Evolutionary conservation across 2,113 vertebrate genomes (phyloP), one percentile per base, ranked within the genome.

Genomic region (Sinocyclocheilus anophthalmus): DNA sequence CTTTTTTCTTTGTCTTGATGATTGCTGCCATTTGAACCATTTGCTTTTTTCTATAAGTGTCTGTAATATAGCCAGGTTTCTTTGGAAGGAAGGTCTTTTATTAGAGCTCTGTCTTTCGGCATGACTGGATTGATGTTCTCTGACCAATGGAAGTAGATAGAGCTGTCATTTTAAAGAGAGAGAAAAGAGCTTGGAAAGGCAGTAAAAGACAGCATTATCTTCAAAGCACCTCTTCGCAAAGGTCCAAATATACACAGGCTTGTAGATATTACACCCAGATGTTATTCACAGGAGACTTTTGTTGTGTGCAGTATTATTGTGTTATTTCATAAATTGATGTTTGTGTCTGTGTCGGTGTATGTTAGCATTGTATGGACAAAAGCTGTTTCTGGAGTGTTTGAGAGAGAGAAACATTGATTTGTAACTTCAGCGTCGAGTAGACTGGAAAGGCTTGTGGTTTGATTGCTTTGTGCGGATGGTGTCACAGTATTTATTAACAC

Each of bases 401-500:
- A 39, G 77, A 16, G 26, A 48, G 22, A 33, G 45, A 76, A 50
- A 50, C n/a, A 75, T 5, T 6, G 39, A 22, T 89, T 30, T 76
- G 0, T 50, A 48, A 10, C 33, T 39, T 72, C 6, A 76, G 73
- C 4, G 10, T 50, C 1, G 16, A 57, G 16, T 79, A 48, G 57
- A 81, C 18, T 79, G n/a, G 39, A 48, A 11, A n/a, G 2, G 10
- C 26, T 26, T 53, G 45, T 70, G 63, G n/a, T 83, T 69, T 59
- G 20, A 73, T 75, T 88, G 53, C 53, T 73, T 24, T 76, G 33
- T 33, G 73, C 14, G 7, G 20, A 57, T 57, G 45, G 63, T 79
- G 63, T 70, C n/a, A 70, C 61, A 37, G 37, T 72, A 24, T 61
- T 80, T 33, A 70, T 80, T 85, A 57, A 50, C 57, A 67, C 42